Percentiles rank a stretch among this genome's conserved stretches.
These are phyloP conservation scores for Ancistrus triradiatus DNA, from an alignment of 2,113 vertebrate species.

Conservation along the genomic window DNA sequence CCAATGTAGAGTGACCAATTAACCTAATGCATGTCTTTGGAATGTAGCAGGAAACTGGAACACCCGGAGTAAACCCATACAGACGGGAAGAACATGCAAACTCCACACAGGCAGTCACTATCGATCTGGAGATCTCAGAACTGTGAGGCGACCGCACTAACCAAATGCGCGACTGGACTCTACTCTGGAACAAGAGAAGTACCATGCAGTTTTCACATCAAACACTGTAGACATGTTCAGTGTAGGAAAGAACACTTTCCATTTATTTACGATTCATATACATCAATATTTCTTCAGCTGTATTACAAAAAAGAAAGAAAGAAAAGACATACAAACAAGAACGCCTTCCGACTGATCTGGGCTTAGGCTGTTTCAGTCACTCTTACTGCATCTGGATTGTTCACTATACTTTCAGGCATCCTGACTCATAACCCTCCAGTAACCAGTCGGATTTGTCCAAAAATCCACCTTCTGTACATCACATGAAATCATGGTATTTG, in stretches of 20 bases:
- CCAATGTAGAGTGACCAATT: too few relatives aligned
- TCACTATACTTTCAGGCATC: constrained; percentile 6
- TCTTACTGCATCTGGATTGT: constrained; percentile 60
- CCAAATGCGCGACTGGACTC: too few relatives aligned
- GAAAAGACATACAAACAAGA: constrained; percentile 91
- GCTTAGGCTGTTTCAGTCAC: constrained; percentile 74
- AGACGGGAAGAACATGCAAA: too few relatives aligned
- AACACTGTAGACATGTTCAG: constrained; percentile 23
- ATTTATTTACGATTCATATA: constrained; percentile 77
- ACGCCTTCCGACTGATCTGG: constrained; percentile 85
- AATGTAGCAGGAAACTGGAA: too few relatives aligned
- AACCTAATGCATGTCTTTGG: too few relatives aligned
- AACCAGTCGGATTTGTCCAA: constrained; percentile 7
- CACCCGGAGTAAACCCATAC: too few relatives aligned
- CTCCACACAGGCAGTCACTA: too few relatives aligned
- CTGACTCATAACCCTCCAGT: background rate
- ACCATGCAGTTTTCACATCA: background rate
- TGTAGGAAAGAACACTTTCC: constrained; percentile 49
- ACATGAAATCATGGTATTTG: constrained; percentile 18
- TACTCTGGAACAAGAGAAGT: too few relatives aligned
- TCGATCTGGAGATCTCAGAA: too few relatives aligned
- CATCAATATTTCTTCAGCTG: constrained; percentile 75
- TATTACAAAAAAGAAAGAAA: constrained; percentile 69
- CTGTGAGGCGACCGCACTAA: too few relatives aligned
- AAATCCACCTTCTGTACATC: constrained; percentile 27